Evolutionary conservation across 2,113 vertebrate species (phyloP), one percentile per base, ranked within the genome.

Genomic region (Gasterosteus nipponicus): DNA sequence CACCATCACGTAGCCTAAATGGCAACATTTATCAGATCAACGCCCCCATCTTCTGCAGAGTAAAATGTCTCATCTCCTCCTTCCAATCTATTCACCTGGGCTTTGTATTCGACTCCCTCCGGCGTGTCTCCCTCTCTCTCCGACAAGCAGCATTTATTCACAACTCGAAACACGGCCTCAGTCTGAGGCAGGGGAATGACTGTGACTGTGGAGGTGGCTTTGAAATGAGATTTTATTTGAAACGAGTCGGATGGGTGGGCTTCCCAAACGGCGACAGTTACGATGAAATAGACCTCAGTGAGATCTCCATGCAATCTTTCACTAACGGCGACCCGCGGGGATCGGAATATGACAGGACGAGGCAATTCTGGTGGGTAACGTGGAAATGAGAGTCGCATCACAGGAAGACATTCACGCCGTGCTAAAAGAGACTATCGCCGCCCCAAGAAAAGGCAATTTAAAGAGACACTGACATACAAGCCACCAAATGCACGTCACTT

Each of bases 341-440:
- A 65, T 77, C 38, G 2, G 57, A 63, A 65, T 73, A 47, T 57
- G 46, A 69, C 22, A 9, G 22, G 60, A 61, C 47, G 71, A n/a
- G 18, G 29, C 49, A 69, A 56, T 64, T 71, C 63, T 73, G 61
- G 35, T 51, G 77, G 57, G 75, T 62, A 57, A 53, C 33, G 39
- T 75, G 72, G 60, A 76, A 80, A 84, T 85, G 87, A 90, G 83
- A 88, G 83, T 57, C 78, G 88, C 84, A 92, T 91, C 90, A 92
- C 39, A 69, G 67, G 49, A 42, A 71, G 85, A 75, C 81, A 75
- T 86, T 79, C 49, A 59, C 62, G 71, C 54, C 74, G 79, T 54
- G 79, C 70, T 86, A 80, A 91, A 65, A 81, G 76, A 83, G 87
- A 84, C 80, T 78, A 87, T 65, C 66, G 70, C 49, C 42, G 61